A percentile compares a stretch with the other conserved stretches of the same genome.
phyloP scores from a whole-genome alignment of 2,797 vertebrate species.

The Ceyx erithaca region DNA sequence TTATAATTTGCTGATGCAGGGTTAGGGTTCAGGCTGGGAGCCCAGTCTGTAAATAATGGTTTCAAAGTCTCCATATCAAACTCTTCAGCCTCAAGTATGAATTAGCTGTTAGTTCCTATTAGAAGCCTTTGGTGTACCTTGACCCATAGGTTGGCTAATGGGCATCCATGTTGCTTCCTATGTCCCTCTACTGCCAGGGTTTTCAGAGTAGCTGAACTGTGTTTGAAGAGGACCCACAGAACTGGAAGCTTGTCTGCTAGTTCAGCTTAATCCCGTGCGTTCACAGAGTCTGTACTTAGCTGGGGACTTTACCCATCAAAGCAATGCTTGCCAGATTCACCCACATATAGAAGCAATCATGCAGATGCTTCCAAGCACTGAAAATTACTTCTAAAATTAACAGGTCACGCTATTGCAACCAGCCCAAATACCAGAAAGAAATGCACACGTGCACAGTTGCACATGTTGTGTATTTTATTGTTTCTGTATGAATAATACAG shows the following conservation, averaged over 20 bases:
- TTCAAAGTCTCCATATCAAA: not conserved
- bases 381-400: not conserved
- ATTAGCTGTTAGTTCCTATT: not conserved
- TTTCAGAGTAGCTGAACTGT: not conserved
- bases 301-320: not conserved
- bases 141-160: not conserved
- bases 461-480: rapidly evolving
- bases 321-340: not conserved
- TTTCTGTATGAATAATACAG: not conserved
- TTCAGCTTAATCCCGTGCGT: not conserved
- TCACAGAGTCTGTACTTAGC: not conserved
- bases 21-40: not conserved
- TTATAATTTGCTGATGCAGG: not conserved
- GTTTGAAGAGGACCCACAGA: not conserved
- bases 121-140: not conserved
- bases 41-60: not conserved
- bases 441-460: not conserved
- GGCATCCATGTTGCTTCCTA: not conserved
- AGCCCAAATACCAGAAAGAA: not conserved
- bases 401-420: not conserved
- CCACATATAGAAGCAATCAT: not conserved
- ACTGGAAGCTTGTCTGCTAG: not conserved
- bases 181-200: not conserved
- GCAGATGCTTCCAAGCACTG: not conserved
- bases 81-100: not conserved